Base-by-base conservation (phyloP, 64 coral and sea anemone species). In the Porites australiensis region DNA sequence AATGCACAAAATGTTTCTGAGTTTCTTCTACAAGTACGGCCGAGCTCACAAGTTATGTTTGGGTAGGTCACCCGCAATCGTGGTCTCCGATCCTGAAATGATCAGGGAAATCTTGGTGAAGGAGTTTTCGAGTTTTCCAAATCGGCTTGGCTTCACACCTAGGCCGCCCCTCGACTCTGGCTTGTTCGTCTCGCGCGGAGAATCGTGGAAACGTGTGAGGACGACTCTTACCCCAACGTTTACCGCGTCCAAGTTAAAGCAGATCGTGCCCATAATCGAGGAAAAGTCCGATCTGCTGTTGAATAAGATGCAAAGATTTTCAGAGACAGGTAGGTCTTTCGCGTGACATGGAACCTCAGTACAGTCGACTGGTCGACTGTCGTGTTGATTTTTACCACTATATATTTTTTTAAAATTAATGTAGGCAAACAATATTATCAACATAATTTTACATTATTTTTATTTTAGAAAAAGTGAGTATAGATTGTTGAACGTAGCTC, bases 31-130 rank as follows among this genome's bases (percentile, higher is more conserved):
- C 18, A 72, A 82, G 19, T 97, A 83, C 59, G 95, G 95, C 75
- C 92, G 84, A 50, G 79, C 91, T 23, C 78, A 79, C 76, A 94
- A 74, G 57, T 67, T 91, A 14, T 82, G 27, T 21, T 15, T 94
- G 4, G 70, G 95, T 71, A 13, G 76, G 72, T 18, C 52, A 37
- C 81, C 92, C 19, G 48, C 60, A 5, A 87, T 97, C 48, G 59
- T 97, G 4, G 88, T 97, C 19, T 86, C 45, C 2, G 95, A 97
- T 43, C 88, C 95, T 10, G 95, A 97, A 50, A 83, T 94, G 3
- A 68, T 97, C 49, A 97, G 94, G 53, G 87, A 91, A 23, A 94
- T 97, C 27, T 65, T 85, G 16, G 88, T 97, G 44, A 97, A 97
- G 43, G 95, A 97, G 75, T 97, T 97, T 74, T 77, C 62, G 58